These are phyloP conservation scores for Cladopsammia gracilis DNA, from an alignment of 64 coral and sea anemone species.

Conservation along the genomic window DNA sequence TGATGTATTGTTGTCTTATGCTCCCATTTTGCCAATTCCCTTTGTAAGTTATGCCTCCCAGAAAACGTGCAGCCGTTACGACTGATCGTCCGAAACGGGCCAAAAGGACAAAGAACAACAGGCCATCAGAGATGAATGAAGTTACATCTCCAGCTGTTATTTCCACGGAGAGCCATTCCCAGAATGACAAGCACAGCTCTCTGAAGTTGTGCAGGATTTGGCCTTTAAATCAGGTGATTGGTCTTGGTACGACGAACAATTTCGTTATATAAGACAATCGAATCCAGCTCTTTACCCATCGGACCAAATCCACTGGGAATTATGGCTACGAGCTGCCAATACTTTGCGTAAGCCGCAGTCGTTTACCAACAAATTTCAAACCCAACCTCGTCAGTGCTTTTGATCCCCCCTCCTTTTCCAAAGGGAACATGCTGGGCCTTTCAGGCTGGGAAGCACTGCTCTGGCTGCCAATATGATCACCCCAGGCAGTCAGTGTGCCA, in stretches of 20 bases:
- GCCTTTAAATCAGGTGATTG: not conserved
- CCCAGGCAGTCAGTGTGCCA: not conserved
- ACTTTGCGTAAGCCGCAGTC: not conserved
- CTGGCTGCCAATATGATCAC: not conserved
- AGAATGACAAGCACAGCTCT: too few relatives aligned
- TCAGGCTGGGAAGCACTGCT: not conserved
- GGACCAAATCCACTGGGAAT: not conserved
- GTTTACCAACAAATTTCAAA: not conserved
- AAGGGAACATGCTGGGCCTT: constrained; percentile 25
- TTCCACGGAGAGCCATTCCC: too few relatives aligned
- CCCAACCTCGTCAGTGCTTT: not conserved
- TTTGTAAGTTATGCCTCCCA: too few relatives aligned
- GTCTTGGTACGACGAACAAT: not conserved
- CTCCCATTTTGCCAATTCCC: too few relatives aligned
- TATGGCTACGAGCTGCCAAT: not conserved
- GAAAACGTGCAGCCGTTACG: too few relatives aligned
- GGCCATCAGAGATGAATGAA: too few relatives aligned
- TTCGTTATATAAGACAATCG: constrained; percentile 17
- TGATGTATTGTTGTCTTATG: too few relatives aligned
- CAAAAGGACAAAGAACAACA: too few relatives aligned
- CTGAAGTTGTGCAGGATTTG: constrained; percentile 15
- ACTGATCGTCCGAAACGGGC: too few relatives aligned
- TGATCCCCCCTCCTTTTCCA: not conserved
- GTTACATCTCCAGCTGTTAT: too few relatives aligned
- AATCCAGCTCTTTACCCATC: not conserved